Evolutionary conservation across 1,140 invertebrate species (phyloP).

Genomic region (Ctenoplectra terminalis): DNA sequence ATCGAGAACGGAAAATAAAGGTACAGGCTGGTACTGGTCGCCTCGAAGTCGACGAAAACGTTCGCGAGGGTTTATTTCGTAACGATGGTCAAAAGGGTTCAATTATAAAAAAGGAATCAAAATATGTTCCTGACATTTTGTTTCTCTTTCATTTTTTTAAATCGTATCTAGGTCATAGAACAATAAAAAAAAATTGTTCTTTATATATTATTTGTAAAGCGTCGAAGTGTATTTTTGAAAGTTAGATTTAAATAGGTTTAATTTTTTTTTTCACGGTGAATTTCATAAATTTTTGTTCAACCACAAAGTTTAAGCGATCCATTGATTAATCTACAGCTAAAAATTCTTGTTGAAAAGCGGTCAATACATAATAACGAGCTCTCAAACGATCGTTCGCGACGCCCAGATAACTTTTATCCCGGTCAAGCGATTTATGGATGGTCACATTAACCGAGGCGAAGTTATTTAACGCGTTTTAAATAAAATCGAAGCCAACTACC

Average conservation of each 20-base stretch:
- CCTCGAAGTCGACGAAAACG: background rate
- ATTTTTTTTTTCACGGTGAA: too few relatives aligned
- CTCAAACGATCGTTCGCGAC: slow-evolving; percentile 1
- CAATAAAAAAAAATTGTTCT: too few relatives aligned
- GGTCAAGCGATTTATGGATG: slow-evolving; percentile 13
- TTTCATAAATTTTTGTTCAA: too few relatives aligned
- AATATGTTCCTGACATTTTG: background rate
- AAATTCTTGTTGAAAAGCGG: background rate
- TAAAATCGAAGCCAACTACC: slow-evolving; percentile 33
- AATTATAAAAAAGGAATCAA: background rate
- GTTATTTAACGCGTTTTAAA: slow-evolving; percentile 45
- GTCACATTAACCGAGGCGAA: slow-evolving; percentile 17
- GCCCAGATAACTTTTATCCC: background rate
- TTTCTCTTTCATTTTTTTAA: too few relatives aligned
- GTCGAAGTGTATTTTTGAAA: too few relatives aligned
- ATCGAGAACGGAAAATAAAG: background rate
- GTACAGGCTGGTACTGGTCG: background rate
- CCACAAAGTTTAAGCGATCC: too few relatives aligned
- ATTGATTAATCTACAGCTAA: too few relatives aligned
- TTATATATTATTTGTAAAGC: too few relatives aligned
- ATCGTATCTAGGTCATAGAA: too few relatives aligned
- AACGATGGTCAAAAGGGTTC: background rate
- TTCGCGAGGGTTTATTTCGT: background rate
- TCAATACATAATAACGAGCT: background rate
- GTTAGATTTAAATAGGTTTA: too few relatives aligned